phyloP scores from a whole-genome alignment of 2,113 vertebrate genomes.

The Jaculus jaculus region DNA sequence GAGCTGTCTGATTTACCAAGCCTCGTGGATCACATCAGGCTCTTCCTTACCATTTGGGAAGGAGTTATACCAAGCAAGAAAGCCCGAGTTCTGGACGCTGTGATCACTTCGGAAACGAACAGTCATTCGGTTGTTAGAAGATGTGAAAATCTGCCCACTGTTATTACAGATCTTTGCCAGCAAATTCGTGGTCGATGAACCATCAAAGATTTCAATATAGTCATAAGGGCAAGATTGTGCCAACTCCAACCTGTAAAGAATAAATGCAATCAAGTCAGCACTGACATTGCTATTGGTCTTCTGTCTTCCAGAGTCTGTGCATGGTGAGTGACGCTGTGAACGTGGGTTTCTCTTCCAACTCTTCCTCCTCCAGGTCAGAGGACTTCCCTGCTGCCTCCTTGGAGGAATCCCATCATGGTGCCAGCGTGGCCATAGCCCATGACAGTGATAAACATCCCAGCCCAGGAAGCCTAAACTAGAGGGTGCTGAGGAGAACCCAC shows the following conservation, averaged over 20 bases:
- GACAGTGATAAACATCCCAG: neutral
- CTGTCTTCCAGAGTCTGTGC: neutral
- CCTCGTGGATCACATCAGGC: fast-evolving
- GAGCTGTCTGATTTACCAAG: too few relatives aligned
- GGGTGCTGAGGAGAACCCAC: fast-evolving
- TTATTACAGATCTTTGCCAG: slow-evolving; percentile 23
- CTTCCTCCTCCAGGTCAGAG: neutral
- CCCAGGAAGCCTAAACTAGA: neutral
- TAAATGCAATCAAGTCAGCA: neutral
- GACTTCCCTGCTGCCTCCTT: neutral
- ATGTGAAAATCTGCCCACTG: slow-evolving; percentile 46
- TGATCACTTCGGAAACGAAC: slow-evolving; percentile 40
- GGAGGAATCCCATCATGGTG: neutral
- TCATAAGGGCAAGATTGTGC: neutral
- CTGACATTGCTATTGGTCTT: neutral
- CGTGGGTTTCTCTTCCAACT: neutral
- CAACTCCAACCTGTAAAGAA: neutral
- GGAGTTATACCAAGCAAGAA: slow-evolving; percentile 57
- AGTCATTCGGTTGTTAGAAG: slow-evolving; percentile 26
- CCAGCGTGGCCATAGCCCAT: fast-evolving
- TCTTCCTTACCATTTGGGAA: slow-evolving; percentile 42
- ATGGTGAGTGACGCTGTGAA: neutral
- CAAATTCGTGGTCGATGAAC: neutral
- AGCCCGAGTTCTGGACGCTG: slow-evolving; percentile 18
- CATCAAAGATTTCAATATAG: slow-evolving; percentile 55